Base-by-base conservation (phyloP, 1,140 invertebrate species). In the Apis mellifera region DNA sequence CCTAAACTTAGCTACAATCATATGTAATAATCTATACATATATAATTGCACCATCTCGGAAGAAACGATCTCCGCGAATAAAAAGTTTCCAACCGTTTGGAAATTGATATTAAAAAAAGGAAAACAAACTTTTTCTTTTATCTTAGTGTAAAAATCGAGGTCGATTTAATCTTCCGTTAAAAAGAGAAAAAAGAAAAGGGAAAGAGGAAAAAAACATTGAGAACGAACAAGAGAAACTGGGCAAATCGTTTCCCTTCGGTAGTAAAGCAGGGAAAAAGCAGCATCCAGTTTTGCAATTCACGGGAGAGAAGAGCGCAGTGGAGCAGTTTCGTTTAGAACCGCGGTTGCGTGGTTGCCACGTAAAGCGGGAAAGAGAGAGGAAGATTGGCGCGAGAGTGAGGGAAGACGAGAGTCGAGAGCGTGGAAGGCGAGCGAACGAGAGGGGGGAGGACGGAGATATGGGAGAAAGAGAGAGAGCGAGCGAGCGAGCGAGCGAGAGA, bases 211-310 rank as follows among this genome's bases (percentile, higher is more conserved):
- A 42, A 42, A 42, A 42, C 4, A 42, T 42, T 42, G 32, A 5
- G 7, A 42, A 7, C 32, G 32, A 42, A n/a, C 0, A 7, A 32
- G 32, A 42, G 4, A 42, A 55, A 57, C 0, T 60, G 32, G 78
- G 78, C 57, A 65, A 80, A 80, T 80, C 42, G 70, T 65, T 65
- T 65, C 60, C 52, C 64, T 42, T 42, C 32, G 32, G 32, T 42
- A 54, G n/a, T 21, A n/a, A 32, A 3, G 77, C 23, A 32, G 54
- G 42, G 68, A 62, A 13, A 70, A 71, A 66, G 57, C 68, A 8
- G 17, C 77, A 48, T 65, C 60, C 78, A 80, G 78, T 42, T 74
- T 80, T 81, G 75, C 68, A 81, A 75, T 42, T 60, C 62, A 42
- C 26, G 13, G 54, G 54, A 62, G 71, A 81, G 54, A 17, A 60